A percentile compares a stretch with the other conserved stretches of the same genome.
These are phyloP conservation scores for Anastrepha obliqua DNA, from an alignment of 1,140 invertebrate species.

Conservation along the genomic window DNA sequence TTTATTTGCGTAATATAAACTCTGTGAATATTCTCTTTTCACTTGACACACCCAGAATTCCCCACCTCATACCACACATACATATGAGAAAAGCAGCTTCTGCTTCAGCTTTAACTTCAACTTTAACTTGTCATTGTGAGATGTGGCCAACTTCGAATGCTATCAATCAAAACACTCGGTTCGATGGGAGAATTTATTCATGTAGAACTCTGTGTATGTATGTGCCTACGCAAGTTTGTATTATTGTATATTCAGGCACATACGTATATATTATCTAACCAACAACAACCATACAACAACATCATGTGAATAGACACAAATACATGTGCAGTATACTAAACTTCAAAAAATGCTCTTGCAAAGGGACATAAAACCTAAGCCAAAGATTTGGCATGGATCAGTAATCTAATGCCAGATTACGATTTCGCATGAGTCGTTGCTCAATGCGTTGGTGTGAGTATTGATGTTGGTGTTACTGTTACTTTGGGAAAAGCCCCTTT, in stretches of 20 bases:
- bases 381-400: slow-evolving; percentile 75
- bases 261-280: neutral
- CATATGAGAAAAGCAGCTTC: neutral
- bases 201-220: neutral
- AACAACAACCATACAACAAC: slow-evolving; percentile 36
- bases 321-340: neutral
- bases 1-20: too few species aligned
- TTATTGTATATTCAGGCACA: neutral
- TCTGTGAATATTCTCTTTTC: neutral
- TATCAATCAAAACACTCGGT: slow-evolving; percentile 71
- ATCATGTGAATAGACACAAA: neutral
- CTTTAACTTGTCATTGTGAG: slow-evolving; percentile 45
- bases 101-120: slow-evolving; percentile 23
- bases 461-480: slow-evolving; percentile 42
- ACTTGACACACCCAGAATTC: neutral
- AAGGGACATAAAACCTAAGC: slow-evolving; percentile 65
- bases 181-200: neutral
- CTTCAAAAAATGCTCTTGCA: slow-evolving; percentile 32
- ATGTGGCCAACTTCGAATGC: slow-evolving; percentile 42
- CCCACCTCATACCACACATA: neutral
- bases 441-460: slow-evolving; percentile 53
- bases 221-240: neutral
- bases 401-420: slow-evolving; percentile 75
- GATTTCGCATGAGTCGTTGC: slow-evolving; percentile 71
- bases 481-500: neutral